Evolutionary conservation across 2,113 vertebrate species (phyloP).

Genomic region (Myodes glareolus): DNA sequence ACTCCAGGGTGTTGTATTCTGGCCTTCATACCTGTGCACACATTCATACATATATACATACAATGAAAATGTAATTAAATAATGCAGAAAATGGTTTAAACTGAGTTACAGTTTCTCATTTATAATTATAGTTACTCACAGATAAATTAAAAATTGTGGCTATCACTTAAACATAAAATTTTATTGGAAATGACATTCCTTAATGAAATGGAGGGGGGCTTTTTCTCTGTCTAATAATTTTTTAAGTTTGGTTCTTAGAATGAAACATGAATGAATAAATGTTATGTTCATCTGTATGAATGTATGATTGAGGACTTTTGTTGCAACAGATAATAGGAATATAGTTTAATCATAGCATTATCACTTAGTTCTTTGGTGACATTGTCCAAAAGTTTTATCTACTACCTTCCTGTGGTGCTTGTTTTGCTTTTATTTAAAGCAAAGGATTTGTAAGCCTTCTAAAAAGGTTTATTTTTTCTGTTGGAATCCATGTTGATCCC

Average conservation of each 20-base stretch:
- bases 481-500: background rate
- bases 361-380: conserved; percentile 1
- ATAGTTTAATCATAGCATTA: background rate
- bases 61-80: background rate
- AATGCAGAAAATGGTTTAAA: background rate
- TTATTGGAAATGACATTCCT: conserved; percentile 21
- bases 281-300: conserved; percentile 46
- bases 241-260: conserved; percentile 16
- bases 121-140: background rate
- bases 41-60: too few species aligned
- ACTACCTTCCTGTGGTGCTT: background rate
- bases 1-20: background rate
- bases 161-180: conserved; percentile 39
- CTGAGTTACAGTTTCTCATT: background rate
- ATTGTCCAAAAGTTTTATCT: conserved; percentile 3
- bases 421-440: background rate
- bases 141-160: conserved; percentile 1
- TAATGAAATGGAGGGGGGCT: background rate
- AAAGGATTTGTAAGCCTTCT: background rate
- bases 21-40: background rate
- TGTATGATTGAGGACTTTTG: background rate
- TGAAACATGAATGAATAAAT: background rate
- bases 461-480: conserved; percentile 20
- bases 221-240: background rate
- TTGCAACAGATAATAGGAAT: conserved; percentile 23